Evolutionary conservation across 2,113 vertebrate species (phyloP), one percentile per base, ranked within the genome.

Genomic region (Perca flavescens): DNA sequence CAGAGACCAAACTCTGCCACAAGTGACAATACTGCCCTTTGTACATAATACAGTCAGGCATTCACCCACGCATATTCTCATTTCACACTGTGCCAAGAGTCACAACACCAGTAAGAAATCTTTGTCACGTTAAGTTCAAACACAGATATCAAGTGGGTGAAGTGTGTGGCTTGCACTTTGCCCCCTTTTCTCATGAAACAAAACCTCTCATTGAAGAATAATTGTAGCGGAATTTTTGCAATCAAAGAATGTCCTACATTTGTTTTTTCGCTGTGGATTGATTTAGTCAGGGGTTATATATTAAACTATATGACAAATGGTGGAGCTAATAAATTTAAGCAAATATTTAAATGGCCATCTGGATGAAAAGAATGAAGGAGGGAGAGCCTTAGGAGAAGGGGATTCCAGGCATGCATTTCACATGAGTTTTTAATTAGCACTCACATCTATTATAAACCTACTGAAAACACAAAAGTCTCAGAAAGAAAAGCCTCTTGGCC

Each of bases 11-110:
- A 50, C 64, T 34, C 52, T 10, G 52, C 28, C 43, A n/a, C 72
- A 47, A 71, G 65, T 79, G 75, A 89, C 85, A 90, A 79, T 77
- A 15, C 53, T 17, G 25, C 52, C 67, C 84, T 91, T 89, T 92
- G 87, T 88, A 67, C 65, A 80, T 25, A 28, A 10, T 67, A 85
- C 76, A 88, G 82, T 85, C 43, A 50, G 62, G 22, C 77, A 75
- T 80, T 87, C 79, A 84, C 74, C 84, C 75, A 63, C n/a, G 14
- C 82, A 54, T 56, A 47, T 31, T 81, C 74, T 62, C 53, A 25
- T 65, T 74, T 70, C 76, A 64, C 75, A 49, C 65, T 46, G 34
- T n/a, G 75, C 72, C 53, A 63, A 77, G 74, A 63, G 75, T 61
- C 6, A 1, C 6, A 0, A 40, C 57, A 57, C 68, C 57, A 71